Evolutionary conservation across 2,888 invertebrate genomes (phyloP).

Genomic region (Lycocerus yunnanus): DNA sequence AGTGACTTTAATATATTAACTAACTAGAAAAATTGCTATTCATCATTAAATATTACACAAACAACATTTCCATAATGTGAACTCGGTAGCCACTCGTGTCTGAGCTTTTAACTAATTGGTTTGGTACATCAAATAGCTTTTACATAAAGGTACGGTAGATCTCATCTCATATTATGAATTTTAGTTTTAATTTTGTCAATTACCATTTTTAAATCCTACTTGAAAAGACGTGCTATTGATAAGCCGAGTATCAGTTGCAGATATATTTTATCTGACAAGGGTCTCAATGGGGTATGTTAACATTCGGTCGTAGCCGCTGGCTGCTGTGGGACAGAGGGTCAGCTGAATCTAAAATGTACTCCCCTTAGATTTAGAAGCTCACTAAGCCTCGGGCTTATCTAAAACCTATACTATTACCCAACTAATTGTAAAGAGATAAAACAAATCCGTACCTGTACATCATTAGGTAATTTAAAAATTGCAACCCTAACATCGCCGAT

Average conservation of each 20-base stretch:
- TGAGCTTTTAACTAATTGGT: constrained; percentile 25
- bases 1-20: neutral
- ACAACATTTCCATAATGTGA: constrained; percentile 9
- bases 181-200: constrained; percentile 6
- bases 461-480: neutral
- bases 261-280: constrained; percentile 32
- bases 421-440: neutral
- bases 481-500: neutral
- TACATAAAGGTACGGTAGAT: constrained; percentile 8
- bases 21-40: constrained; percentile 10
- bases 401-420: neutral
- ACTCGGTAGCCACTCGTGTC: no score
- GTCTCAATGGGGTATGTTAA: constrained; percentile 31
- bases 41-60: neutral
- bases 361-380: constrained; percentile 24
- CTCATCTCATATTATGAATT: constrained; percentile 11
- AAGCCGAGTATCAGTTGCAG: constrained; percentile 30
- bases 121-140: constrained; percentile 20
- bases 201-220: constrained; percentile 23
- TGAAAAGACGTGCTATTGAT: constrained; percentile 26
- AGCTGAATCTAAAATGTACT: constrained; percentile 19
- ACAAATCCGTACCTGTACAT: neutral
- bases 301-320: constrained; percentile 31
- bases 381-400: constrained; percentile 22
- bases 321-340: constrained; percentile 31